These are phyloP conservation scores for Periparus ater DNA, from an alignment of 2,797 vertebrate genomes.

Conservation along the genomic window DNA sequence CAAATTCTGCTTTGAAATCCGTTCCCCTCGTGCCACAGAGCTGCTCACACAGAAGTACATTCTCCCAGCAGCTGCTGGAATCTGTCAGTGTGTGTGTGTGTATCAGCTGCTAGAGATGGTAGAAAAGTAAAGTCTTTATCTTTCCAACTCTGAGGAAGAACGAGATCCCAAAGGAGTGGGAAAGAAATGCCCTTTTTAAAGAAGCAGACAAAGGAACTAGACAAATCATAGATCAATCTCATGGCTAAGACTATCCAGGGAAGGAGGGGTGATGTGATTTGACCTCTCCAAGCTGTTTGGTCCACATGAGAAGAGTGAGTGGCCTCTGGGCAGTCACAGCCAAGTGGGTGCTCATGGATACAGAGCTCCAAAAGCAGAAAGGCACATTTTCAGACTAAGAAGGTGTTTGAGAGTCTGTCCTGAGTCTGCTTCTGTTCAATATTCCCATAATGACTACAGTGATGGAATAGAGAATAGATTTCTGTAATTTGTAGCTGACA, in stretches of 20 bases:
- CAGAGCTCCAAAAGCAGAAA: background rate
- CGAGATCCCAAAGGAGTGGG: background rate
- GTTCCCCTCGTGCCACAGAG: background rate
- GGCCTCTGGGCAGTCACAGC: background rate
- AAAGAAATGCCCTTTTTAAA: background rate
- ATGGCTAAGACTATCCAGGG: background rate
- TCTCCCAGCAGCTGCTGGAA: background rate
- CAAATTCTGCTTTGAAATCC: background rate
- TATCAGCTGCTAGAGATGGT: background rate
- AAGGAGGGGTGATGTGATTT: background rate
- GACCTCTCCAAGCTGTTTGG: background rate
- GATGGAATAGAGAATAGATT: conserved; percentile 23
- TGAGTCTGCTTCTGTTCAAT: background rate
- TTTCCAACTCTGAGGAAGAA: background rate
- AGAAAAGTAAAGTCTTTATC: background rate
- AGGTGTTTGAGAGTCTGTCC: background rate
- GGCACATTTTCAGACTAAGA: background rate
- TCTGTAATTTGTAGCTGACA: conserved; percentile 19
- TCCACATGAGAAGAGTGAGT: background rate
- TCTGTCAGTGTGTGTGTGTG: background rate
- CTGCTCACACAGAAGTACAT: fast-evolving
- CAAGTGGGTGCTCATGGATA: background rate
- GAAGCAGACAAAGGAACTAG: background rate
- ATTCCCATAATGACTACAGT: background rate
- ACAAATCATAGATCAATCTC: background rate